These are phyloP conservation scores for Platorchestia sp. DNA, from an alignment of 1,140 invertebrate species.

Conservation along the genomic window DNA sequence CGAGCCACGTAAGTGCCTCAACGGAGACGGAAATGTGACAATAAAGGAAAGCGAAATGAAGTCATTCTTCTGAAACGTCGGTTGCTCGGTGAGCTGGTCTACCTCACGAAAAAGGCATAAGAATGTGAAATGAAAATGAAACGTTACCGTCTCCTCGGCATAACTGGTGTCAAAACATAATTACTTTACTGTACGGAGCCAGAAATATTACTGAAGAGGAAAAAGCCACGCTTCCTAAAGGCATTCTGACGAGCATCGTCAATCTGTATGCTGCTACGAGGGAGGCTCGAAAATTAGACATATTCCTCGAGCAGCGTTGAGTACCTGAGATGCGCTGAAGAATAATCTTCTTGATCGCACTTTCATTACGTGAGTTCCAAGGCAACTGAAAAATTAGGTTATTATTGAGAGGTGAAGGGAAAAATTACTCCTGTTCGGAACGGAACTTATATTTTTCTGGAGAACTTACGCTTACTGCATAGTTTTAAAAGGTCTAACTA, in stretches of 20 bases:
- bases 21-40: background rate
- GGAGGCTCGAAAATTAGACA: background rate
- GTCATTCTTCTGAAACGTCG: too few relatives aligned
- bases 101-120: too few relatives aligned
- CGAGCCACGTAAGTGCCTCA: background rate
- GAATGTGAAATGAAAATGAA: too few relatives aligned
- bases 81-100: too few relatives aligned
- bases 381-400: too few relatives aligned
- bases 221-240: background rate
- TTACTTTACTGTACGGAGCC: background rate
- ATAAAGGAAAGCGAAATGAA: background rate
- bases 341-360: too few relatives aligned
- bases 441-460: background rate
- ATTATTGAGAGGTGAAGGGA: too few relatives aligned
- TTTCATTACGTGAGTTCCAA: too few relatives aligned
- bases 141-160: too few relatives aligned
- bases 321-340: background rate
- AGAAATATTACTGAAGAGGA: background rate
- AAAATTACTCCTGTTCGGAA: too few relatives aligned
- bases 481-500: background rate
- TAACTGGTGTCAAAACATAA: background rate
- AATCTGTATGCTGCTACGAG: background rate
- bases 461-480: background rate
- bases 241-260: background rate
- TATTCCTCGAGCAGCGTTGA: background rate